These are phyloP conservation scores for Hypanus sabinus DNA, from an alignment of 2,113 vertebrate genomes.

Conservation along the genomic window DNA sequence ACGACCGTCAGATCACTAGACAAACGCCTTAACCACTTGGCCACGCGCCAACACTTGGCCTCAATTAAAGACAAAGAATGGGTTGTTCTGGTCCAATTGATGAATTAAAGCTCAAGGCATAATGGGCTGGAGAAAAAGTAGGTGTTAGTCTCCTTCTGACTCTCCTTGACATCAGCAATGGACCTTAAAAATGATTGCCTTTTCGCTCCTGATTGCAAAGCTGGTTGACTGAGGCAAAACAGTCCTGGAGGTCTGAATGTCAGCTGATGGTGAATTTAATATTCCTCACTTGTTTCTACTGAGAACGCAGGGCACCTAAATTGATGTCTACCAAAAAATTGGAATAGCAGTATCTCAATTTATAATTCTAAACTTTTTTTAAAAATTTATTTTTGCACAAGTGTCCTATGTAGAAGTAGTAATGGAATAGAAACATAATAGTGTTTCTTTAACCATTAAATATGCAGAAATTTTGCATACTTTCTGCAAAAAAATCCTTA, in stretches of 20 bases:
- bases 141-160: not conserved
- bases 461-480: not conserved
- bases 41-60: too few relatives aligned
- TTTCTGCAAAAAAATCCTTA: not conserved
- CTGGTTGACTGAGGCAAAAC: not conserved
- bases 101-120: not conserved
- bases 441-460: not conserved
- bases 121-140: not conserved
- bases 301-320: not conserved
- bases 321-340: not conserved
- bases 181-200: not conserved
- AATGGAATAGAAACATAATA: not conserved
- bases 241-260: not conserved
- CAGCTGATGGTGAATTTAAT: not conserved
- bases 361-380: too few relatives aligned
- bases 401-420: not conserved
- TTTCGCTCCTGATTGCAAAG: not conserved
- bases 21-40: too few relatives aligned
- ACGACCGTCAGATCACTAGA: too few relatives aligned
- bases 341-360: not conserved
- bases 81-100: not conserved
- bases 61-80: not conserved
- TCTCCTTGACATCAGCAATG: not conserved
- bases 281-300: not conserved
- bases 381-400: not conserved